These are phyloP conservation scores for Cydia splendana DNA, from an alignment of 1,140 invertebrate genomes.

Conservation along the genomic window DNA sequence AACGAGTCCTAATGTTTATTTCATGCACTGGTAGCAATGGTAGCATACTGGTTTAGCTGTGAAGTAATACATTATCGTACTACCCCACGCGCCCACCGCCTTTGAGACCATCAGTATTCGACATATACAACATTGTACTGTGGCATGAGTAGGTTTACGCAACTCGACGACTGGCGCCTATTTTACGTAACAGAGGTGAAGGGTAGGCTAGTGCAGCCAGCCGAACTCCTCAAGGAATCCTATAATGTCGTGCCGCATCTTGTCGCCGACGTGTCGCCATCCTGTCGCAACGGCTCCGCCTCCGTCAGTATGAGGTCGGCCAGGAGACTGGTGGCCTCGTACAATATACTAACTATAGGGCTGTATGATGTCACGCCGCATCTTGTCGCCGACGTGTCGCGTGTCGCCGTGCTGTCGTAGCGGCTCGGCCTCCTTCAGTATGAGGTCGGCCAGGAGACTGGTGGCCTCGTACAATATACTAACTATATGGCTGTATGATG, in stretches of 20 bases:
- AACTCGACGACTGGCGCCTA: too few relatives aligned
- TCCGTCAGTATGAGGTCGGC: slow-evolving; percentile 56
- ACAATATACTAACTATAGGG: slow-evolving; percentile 50
- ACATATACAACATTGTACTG: too few relatives aligned
- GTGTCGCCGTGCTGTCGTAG: slow-evolving; percentile 34
- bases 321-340: slow-evolving; percentile 48
- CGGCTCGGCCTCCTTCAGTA: slow-evolving; percentile 50
- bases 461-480: slow-evolving; percentile 47
- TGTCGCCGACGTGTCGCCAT: slow-evolving; percentile 39
- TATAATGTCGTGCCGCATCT: slow-evolving; percentile 52
- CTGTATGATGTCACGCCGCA: slow-evolving; percentile 51
- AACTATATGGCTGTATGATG: slow-evolving; percentile 53
- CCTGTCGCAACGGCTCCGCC: slow-evolving; percentile 39
- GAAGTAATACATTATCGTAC: too few relatives aligned
- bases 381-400: slow-evolving; percentile 37
- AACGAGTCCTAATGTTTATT: too few relatives aligned
- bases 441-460: slow-evolving; percentile 50
- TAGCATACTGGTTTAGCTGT: too few relatives aligned
- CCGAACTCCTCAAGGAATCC: too few relatives aligned
- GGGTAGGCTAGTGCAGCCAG: too few relatives aligned
- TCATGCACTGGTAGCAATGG: too few relatives aligned
- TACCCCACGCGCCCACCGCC: too few relatives aligned
- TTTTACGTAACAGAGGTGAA: too few relatives aligned
- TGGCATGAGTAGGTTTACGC: too few relatives aligned
- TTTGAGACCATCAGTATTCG: too few relatives aligned